Base-by-base conservation (phyloP, 2,797 vertebrate species). In the Natrix natrix region DNA sequence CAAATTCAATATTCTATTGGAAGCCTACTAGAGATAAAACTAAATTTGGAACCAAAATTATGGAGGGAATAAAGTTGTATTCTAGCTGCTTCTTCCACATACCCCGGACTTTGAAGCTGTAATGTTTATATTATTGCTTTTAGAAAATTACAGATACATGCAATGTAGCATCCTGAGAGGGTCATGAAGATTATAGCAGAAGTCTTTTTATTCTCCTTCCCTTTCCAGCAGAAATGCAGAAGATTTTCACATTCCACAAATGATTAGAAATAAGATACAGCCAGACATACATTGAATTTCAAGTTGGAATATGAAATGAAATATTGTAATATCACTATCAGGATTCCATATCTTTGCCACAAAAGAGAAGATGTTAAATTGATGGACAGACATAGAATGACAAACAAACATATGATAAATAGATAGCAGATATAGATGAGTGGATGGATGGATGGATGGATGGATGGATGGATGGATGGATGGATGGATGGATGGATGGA, bases 1-100 rank as follows among this genome's bases (percentile, higher is more conserved):
- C 86, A 97, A 97, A 97, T 94, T 7, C 90, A 78, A 86, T 90
- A 93, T 94, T 60, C 55, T 92, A 61, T 61, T 83, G 87, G 93
- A 95, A 93, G 69, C 91, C 86, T 59, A 59, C 63, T 83, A 32
- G 22, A 83, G 69, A 37, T 55, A 56, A 32, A 69, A 26, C n/a
- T 88, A 60, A 43, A 88, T 88, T 88, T 88, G 88, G 32, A 89
- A 48, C 7, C 0, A 2, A 89, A 61, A 60, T 89, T 61, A 61
- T 48, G 20, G 43, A 89, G 22, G 37, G 59, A 61, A 43, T 32
- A 61, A 89, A 89, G 43, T 89, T 37, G 32, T 37, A 43, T 89
- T 61, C 37, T 43, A 59, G 37, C 26, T 43, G 59, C 59, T 37
- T 94, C 88, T 89, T 61, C 59, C 56, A 59, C 87, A 88, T 88